phyloP scores from a whole-genome alignment of 1,140 invertebrate genomes.

The Gonioctena quinquepunctata region DNA sequence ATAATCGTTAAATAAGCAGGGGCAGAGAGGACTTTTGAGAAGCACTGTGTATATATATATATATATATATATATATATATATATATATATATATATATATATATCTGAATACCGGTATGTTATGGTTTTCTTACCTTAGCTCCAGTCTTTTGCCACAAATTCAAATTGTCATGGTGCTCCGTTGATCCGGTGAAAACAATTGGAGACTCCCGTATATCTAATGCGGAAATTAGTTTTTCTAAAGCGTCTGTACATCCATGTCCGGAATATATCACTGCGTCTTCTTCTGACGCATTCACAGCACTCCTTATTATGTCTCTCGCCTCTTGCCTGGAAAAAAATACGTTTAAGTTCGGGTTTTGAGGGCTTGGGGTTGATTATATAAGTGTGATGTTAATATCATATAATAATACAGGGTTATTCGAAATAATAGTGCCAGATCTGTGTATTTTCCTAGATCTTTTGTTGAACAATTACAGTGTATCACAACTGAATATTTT shows the following conservation, averaged over 20 bases:
- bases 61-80: background rate
- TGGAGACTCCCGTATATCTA: slow-evolving; percentile 65
- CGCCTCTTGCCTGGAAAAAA: slow-evolving; percentile 71
- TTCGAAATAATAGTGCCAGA: too few relatives aligned
- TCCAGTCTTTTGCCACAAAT: slow-evolving; percentile 81
- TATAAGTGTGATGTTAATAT: too few relatives aligned
- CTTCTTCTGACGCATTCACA: slow-evolving; percentile 80
- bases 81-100: background rate
- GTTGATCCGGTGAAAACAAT: slow-evolving; percentile 82
- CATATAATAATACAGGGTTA: too few relatives aligned
- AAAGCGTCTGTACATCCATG: slow-evolving; percentile 74
- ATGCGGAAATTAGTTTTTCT: slow-evolving; percentile 69
- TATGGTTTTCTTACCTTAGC: slow-evolving; percentile 71
- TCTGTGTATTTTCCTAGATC: too few relatives aligned
- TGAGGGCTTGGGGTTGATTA: too few relatives aligned
- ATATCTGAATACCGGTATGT: background rate
- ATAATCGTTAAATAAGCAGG: background rate
- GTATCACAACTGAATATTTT: too few relatives aligned
- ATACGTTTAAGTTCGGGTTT: too few relatives aligned
- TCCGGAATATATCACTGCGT: slow-evolving; percentile 81
- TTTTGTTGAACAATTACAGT: too few relatives aligned
- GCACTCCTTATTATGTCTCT: slow-evolving; percentile 80
- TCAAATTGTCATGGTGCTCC: slow-evolving; percentile 83
- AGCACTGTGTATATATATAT: too few relatives aligned
- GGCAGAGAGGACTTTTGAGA: too few relatives aligned